Conservation (phyloP, 2,797 vertebrate genomes). For the Erpetoichthys calabaricus region DNA sequence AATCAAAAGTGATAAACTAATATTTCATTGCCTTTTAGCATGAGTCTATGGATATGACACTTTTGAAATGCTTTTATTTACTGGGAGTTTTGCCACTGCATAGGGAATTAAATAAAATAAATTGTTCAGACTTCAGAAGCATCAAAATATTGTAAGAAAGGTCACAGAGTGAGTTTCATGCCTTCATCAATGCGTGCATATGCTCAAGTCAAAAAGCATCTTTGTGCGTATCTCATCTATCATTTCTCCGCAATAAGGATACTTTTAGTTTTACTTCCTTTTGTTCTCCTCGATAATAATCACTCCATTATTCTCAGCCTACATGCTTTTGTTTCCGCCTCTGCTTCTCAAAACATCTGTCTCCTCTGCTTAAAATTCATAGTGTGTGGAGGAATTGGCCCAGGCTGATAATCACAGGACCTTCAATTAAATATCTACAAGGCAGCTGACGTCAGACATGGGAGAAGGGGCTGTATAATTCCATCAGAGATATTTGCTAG, state of each 20-base stretch:
- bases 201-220: no score
- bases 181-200: no score
- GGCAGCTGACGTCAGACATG: conserved; percentile 24
- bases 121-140: no score
- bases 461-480: conserved; percentile 19
- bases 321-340: conserved; percentile 17
- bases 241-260: neutral
- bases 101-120: no score
- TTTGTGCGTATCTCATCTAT: no score
- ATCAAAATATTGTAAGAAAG: no score
- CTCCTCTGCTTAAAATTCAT: conserved; percentile 30
- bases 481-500: conserved; percentile 22
- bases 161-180: no score
- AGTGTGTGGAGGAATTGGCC: conserved; percentile 18
- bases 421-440: conserved; percentile 32
- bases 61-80: no score
- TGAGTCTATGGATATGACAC: no score
- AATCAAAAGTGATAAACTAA: neutral
- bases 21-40: conserved; percentile 2
- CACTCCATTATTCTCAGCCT: conserved; percentile 32
- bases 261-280: conserved; percentile 17
- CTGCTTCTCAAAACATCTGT: conserved; percentile 36
- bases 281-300: conserved; percentile 22
- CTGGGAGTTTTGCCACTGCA: no score
- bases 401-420: conserved; percentile 30